Percentiles rank a stretch among this genome's conserved stretches.
Conservation (phyloP, 2,888 invertebrate species). For the Toxonevra muliebris region DNA sequence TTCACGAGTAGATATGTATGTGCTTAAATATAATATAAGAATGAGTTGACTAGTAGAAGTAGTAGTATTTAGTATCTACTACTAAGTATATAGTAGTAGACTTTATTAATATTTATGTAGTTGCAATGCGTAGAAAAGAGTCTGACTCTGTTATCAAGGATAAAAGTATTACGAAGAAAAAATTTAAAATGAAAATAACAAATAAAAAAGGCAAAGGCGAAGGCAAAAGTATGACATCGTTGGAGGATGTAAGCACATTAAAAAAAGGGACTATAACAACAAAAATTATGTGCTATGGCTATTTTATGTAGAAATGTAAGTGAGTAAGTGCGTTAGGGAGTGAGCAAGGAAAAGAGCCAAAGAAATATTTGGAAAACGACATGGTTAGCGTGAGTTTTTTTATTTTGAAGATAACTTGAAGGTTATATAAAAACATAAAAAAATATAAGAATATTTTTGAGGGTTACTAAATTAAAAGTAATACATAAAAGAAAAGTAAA, state of each 20-base stretch:
- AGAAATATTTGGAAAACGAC: too few relatives aligned
- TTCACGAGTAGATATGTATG: too few relatives aligned
- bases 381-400: too few relatives aligned
- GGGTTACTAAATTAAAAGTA: too few relatives aligned
- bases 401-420: too few relatives aligned
- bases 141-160: slow-evolving; percentile 4
- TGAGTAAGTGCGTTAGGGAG: too few relatives aligned
- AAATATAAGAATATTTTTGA: too few relatives aligned
- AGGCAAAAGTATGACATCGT: not conserved
- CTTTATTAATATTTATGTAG: slow-evolving; percentile 21
- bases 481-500: too few relatives aligned
- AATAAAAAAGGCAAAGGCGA: not conserved
- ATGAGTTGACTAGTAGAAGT: not conserved
- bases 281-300: not conserved
- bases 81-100: not conserved
- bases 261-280: not conserved
- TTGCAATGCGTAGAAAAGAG: not conserved
- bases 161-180: not conserved
- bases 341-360: too few relatives aligned
- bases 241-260: not conserved
- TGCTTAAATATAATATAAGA: not conserved
- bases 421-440: too few relatives aligned
- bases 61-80: too few relatives aligned
- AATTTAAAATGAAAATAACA: not conserved
- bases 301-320: too few relatives aligned